Evolutionary conservation across 2,888 invertebrate genomes (phyloP).

Genomic region (Sceliomorpha sp.): DNA sequence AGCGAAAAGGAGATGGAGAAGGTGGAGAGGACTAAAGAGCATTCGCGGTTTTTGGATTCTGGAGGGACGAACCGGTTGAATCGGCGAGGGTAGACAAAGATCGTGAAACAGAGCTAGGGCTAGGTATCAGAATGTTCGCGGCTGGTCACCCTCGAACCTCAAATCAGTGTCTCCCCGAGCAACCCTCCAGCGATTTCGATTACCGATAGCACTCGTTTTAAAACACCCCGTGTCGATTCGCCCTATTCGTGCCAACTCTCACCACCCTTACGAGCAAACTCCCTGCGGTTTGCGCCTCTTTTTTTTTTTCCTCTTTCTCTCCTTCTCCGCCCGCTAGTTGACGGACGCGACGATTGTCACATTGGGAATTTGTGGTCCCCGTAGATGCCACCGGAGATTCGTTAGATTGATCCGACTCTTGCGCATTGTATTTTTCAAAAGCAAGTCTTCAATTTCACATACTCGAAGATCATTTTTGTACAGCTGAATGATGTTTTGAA

Average conservation of each 20-base stretch:
- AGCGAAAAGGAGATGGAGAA: constrained; percentile 35
- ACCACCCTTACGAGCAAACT: constrained; percentile 37
- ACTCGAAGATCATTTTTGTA: constrained; percentile 8
- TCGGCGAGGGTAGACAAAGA: constrained; percentile 66
- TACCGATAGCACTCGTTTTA: constrained; percentile 78
- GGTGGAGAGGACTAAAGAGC: constrained; percentile 27
- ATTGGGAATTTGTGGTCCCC: constrained; percentile 67
- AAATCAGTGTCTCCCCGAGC: constrained; percentile 60
- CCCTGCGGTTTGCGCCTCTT: constrained; percentile 53
- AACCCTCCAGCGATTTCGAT: constrained; percentile 76
- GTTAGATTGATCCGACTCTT: constrained; percentile 55
- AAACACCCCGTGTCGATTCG: constrained; percentile 75
- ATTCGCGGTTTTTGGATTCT: constrained; percentile 34
- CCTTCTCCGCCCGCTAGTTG: constrained; percentile 60
- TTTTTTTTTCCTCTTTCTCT: constrained; percentile 65
- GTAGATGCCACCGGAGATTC: constrained; percentile 66
- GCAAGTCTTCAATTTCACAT: constrained; percentile 36
- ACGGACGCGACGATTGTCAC: constrained; percentile 59
- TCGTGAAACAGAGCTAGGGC: constrained; percentile 57
- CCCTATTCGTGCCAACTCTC: constrained; percentile 57
- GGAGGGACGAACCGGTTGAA: constrained; percentile 32
- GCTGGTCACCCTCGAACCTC: constrained; percentile 70
- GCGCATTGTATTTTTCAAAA: constrained; percentile 3
- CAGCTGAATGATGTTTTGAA: background rate
- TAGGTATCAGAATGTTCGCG: constrained; percentile 70